Evolutionary conservation across 2,888 invertebrate species (phyloP).

Genomic region (Caenorhabditis zanzibari): DNA sequence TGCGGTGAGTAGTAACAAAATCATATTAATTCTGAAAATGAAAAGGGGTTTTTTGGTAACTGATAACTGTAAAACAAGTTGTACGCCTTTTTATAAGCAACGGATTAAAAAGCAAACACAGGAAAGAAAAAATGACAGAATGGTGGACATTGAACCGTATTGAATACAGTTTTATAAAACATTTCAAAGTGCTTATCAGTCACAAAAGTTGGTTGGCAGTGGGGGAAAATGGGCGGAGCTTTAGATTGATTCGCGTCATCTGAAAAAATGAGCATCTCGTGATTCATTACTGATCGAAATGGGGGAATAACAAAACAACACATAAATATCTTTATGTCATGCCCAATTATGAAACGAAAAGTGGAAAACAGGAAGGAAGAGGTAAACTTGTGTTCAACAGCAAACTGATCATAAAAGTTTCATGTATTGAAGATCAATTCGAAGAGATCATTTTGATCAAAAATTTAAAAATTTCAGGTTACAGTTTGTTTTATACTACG

Average conservation of each 20-base stretch:
- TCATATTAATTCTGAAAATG: constrained; percentile 29
- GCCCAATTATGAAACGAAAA: not conserved
- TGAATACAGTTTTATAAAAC: constrained; percentile 47
- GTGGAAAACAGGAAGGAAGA: too few species aligned
- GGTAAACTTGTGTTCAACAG: too few species aligned
- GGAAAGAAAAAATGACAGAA: constrained; percentile 35
- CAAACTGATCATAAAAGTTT: too few species aligned
- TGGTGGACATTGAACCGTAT: constrained; percentile 49
- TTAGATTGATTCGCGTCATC: constrained; percentile 36
- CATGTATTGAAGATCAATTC: not conserved
- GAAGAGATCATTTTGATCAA: too few species aligned
- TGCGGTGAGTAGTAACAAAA: constrained; percentile 42
- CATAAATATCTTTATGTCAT: constrained; percentile 27
- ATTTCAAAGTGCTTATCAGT: constrained; percentile 54
- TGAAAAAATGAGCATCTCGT: constrained; percentile 30
- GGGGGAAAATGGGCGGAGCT: constrained; percentile 40
- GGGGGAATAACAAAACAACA: constrained; percentile 26
- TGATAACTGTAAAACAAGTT: constrained; percentile 30
- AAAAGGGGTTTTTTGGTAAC: constrained; percentile 9
- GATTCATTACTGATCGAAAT: constrained; percentile 47
- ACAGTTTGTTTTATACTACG: too few species aligned
- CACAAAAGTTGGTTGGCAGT: constrained; percentile 49
- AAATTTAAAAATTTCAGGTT: too few species aligned
- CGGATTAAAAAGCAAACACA: constrained; percentile 49
- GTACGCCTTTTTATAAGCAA: constrained; percentile 44